Evolutionary conservation across 2,888 invertebrate genomes (phyloP), one percentile per base, ranked within the genome.

Genomic region (Cerceris rybyensis): DNA sequence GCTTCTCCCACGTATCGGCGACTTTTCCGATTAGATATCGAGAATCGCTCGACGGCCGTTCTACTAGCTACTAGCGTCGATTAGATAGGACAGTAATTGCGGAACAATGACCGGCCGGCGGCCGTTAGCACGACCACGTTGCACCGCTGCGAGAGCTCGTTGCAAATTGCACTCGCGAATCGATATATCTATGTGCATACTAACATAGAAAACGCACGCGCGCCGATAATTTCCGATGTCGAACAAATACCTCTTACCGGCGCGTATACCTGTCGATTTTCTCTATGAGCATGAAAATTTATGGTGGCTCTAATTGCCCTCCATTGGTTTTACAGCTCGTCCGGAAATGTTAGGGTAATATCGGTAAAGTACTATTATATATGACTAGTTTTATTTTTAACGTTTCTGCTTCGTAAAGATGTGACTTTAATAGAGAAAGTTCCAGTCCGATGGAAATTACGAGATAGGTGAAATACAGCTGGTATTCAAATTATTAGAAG

Each of bases 31-130:
- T 86, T 86, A 86, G 86, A 86, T 86, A 86, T 86, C 79, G 81
- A 66, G 78, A 82, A 86, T 80, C 74, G 77, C 75, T 69, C 70
- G 74, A 69, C 80, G 79, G 74, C 69, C 61, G 73, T 79, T 86
- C 61, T 28, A 28, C 83, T 85, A 86, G 78, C 82, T 74, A 77
- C 82, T 73, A 80, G 66, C 60, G 69, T 50, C 80, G 87, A 87
- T 88, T 87, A 88, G 87, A 87, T 87, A 87, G 84, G 75, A 72
- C 80, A 77, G 73, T 86, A 88, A 87, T 87, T 86, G 80, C 85
- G 75, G 87, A 87, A 88, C 87, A 88, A 87, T 86, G 87, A 86
- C 87, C 86, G 81, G 70, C 66, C 80, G 79, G 65, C 71, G 85
- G 83, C 78, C 83, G 72, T 85, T 85, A 80, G 55, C 85, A 82